Percentiles rank a stretch among this genome's conserved stretches.
phyloP scores from a whole-genome alignment of 37 sponge, comb jelly and placozoan species.

The Ephydatia muelleri region DNA sequence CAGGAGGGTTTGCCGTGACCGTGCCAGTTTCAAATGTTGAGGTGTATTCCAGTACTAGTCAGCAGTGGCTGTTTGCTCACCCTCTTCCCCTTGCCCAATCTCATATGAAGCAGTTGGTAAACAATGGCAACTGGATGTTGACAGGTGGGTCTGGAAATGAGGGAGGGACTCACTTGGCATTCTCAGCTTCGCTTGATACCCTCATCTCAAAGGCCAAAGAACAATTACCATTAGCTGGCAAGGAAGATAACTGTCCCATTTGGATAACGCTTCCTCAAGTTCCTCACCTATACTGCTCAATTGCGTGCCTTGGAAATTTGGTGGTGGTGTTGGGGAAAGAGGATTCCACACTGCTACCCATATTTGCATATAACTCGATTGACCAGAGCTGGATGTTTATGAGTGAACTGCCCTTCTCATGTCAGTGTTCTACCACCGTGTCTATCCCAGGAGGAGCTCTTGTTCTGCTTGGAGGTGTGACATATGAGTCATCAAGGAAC shows the following conservation, averaged over 20 bases:
- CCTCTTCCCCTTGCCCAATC: constrained; percentile 17
- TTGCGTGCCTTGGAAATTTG: neutral
- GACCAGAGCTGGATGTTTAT: constrained; percentile 21
- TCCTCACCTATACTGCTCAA: neutral
- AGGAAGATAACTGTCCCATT: neutral
- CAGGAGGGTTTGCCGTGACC: constrained; percentile 3
- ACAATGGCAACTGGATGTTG: constrained; percentile 7
- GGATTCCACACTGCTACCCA: neutral
- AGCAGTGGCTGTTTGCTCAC: constrained; percentile 6
- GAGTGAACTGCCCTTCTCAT: constrained; percentile 10
- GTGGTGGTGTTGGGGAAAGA: neutral
- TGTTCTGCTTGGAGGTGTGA: neutral
- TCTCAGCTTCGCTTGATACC: neutral
- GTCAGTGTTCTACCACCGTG: neutral
- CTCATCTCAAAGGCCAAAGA: neutral
- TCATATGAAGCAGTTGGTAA: neutral
- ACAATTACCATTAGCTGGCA: neutral
- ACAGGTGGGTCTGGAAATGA: neutral
- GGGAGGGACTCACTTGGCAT: neutral
- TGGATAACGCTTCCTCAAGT: constrained; percentile 3
- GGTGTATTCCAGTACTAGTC: neutral
- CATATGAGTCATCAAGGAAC: neutral
- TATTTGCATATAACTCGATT: constrained; percentile 6
- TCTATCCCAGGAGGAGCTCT: neutral
- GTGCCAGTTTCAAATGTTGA: neutral